A percentile compares a stretch with the other conserved stretches of the same genome.
These are phyloP conservation scores for Halichoeres trimaculatus DNA, from an alignment of 2,113 vertebrate genomes.

Conservation along the genomic window DNA sequence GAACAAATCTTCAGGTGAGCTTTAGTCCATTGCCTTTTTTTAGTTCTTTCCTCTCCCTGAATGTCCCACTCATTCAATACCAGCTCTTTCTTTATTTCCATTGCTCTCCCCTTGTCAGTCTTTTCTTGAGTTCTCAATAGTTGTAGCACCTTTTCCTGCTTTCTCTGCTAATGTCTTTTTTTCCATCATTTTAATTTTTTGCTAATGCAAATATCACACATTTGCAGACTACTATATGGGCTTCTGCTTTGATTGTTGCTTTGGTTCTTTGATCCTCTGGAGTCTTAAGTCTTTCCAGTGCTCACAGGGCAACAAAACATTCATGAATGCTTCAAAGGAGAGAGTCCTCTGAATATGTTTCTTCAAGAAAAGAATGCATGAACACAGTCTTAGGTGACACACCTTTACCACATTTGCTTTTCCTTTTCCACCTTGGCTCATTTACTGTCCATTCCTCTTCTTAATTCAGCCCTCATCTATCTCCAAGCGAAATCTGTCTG, in stretches of 20 bases:
- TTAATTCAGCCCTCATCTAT: slow-evolving; percentile 36
- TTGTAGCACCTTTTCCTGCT: slow-evolving; percentile 9
- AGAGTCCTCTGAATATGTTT: slow-evolving; percentile 20
- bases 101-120: slow-evolving; percentile 20
- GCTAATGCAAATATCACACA: slow-evolving; percentile 9
- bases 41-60: slow-evolving; percentile 16
- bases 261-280: slow-evolving; percentile 27
- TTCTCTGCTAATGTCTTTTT: slow-evolving; percentile 19
- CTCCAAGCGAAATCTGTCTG: slow-evolving; percentile 37
- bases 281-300: slow-evolving; percentile 31
- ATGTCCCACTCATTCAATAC: slow-evolving; percentile 29
- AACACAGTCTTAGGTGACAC: slow-evolving; percentile 4
- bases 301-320: slow-evolving; percentile 20
- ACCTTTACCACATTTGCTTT: slow-evolving; percentile 52
- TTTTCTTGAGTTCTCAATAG: slow-evolving; percentile 7
- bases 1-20: slow-evolving; percentile 95
- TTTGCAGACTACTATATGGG: slow-evolving; percentile 1
- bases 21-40: slow-evolving; percentile 29
- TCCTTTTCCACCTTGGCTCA: slow-evolving; percentile 18
- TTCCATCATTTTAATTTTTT: slow-evolving; percentile 13
- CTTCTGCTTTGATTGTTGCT: slow-evolving; percentile 36
- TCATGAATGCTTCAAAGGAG: slow-evolving; percentile 17
- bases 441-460: slow-evolving; percentile 28
- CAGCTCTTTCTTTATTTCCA: slow-evolving; percentile 14
- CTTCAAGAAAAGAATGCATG: slow-evolving; percentile 28